Evolutionary conservation across 1,140 invertebrate genomes (phyloP).

Genomic region (Eubasilissa regina): DNA sequence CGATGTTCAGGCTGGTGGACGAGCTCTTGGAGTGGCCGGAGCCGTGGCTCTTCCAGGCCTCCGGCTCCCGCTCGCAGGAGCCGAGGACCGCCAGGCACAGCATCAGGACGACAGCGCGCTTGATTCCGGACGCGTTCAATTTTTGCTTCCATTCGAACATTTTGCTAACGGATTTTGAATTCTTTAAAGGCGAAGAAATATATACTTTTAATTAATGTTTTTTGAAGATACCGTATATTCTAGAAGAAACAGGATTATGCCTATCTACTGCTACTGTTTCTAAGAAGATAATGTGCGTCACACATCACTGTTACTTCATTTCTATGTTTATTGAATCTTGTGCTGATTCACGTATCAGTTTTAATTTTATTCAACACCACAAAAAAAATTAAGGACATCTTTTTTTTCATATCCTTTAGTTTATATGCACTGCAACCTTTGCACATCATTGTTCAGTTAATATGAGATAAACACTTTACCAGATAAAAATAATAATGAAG

Average conservation of each 20-base stretch:
- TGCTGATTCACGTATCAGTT: too few relatives aligned
- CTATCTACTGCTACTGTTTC: constrained; percentile 25
- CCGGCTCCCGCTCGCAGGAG: constrained; percentile 42
- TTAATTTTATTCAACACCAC: too few relatives aligned
- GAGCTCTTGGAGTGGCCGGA: constrained; percentile 14
- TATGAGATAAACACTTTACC: too few relatives aligned
- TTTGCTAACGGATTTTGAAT: background rate
- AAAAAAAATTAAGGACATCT: too few relatives aligned
- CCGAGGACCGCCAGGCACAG: constrained; percentile 5
- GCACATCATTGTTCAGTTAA: too few relatives aligned
- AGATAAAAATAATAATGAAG: too few relatives aligned
- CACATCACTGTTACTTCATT: background rate
- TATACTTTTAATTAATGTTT: background rate
- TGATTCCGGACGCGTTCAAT: background rate
- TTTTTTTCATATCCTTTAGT: too few relatives aligned
- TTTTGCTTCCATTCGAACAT: constrained; percentile 4
- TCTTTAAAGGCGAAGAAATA: background rate
- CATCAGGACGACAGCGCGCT: background rate
- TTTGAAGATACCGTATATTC: background rate
- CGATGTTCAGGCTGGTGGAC: constrained; percentile 69
- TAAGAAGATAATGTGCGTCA: constrained; percentile 10
- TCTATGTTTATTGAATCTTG: too few relatives aligned
- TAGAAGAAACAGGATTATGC: background rate
- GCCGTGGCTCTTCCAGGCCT: constrained; percentile 48
- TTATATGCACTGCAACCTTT: too few relatives aligned